A percentile compares a stretch with the other conserved stretches of the same genome.
Conservation (phyloP, 2,113 vertebrate species). For the Burhinus bistriatus region DNA sequence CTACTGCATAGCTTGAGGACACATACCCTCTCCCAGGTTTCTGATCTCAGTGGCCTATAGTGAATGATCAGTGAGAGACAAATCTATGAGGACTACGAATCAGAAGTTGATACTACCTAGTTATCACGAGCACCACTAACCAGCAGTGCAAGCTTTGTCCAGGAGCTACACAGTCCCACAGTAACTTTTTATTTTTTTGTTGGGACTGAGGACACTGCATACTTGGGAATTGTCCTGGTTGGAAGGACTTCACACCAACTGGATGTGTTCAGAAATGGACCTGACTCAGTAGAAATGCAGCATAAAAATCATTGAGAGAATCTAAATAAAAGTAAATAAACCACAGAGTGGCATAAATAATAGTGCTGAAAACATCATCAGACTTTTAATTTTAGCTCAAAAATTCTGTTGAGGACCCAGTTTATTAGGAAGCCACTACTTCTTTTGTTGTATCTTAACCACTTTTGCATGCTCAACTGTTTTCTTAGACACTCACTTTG, state of each 20-base stretch:
- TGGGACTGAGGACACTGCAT: background rate
- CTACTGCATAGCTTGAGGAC: background rate
- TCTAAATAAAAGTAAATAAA: slow-evolving; percentile 4
- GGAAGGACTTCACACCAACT: background rate
- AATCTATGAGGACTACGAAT: background rate
- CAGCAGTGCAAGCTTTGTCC: background rate
- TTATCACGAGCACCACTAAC: background rate
- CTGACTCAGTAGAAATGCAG: slow-evolving; percentile 9
- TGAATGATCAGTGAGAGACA: background rate
- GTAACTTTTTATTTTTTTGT: background rate
- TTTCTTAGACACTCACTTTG: background rate
- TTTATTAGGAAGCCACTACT: background rate
- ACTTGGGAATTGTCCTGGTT: background rate
- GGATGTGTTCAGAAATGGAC: background rate
- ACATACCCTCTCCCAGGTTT: background rate
- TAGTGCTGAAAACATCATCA: background rate
- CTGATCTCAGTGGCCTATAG: background rate
- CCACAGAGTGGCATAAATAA: background rate
- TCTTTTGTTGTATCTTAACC: background rate
- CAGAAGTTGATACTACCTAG: background rate
- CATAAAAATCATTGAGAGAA: background rate
- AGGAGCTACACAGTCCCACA: background rate
- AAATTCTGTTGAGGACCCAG: background rate
- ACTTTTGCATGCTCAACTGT: background rate
- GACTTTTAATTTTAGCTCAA: slow-evolving; percentile 1